These are phyloP conservation scores for Lepisosteus oculatus DNA, from an alignment of 2,113 vertebrate genomes.

Conservation along the genomic window DNA sequence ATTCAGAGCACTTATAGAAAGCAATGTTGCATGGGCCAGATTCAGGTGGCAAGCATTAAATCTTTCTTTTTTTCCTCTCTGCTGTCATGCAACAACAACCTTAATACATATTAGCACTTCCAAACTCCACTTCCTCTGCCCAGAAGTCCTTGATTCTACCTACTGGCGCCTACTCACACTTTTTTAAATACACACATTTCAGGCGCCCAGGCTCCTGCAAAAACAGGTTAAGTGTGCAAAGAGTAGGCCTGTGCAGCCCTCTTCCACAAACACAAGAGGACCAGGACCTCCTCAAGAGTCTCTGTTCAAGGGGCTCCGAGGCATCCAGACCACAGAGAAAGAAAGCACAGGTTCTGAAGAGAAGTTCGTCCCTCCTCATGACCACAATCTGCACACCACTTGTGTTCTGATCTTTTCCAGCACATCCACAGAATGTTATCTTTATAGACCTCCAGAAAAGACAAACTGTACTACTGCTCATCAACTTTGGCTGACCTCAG, in stretches of 20 bases:
- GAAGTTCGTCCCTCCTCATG: too few relatives aligned
- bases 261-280: not conserved
- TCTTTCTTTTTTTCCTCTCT: constrained; percentile 61
- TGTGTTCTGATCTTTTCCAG: too few relatives aligned
- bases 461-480: too few relatives aligned
- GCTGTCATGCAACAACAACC: constrained; percentile 84
- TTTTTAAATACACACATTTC: constrained; percentile 21
- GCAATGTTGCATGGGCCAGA: constrained; percentile 73
- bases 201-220: constrained; percentile 52
- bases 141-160: constrained; percentile 71
- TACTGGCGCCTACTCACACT: constrained; percentile 71
- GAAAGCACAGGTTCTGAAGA: not conserved
- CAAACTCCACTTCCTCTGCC: constrained; percentile 73
- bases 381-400: too few relatives aligned
- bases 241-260: not conserved
- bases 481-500: too few relatives aligned
- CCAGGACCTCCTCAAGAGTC: not conserved
- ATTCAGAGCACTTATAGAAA: constrained; percentile 80
- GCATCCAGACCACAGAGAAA: not conserved
- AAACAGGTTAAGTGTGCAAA: constrained; percentile 24
- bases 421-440: too few relatives aligned
- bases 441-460: too few relatives aligned
- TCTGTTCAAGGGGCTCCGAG: not conserved
- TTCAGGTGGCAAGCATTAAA: constrained; percentile 84
- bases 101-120: constrained; percentile 81